These are phyloP conservation scores for Ailurus styani DNA, from an alignment of 2,113 vertebrate genomes.

Conservation along the genomic window DNA sequence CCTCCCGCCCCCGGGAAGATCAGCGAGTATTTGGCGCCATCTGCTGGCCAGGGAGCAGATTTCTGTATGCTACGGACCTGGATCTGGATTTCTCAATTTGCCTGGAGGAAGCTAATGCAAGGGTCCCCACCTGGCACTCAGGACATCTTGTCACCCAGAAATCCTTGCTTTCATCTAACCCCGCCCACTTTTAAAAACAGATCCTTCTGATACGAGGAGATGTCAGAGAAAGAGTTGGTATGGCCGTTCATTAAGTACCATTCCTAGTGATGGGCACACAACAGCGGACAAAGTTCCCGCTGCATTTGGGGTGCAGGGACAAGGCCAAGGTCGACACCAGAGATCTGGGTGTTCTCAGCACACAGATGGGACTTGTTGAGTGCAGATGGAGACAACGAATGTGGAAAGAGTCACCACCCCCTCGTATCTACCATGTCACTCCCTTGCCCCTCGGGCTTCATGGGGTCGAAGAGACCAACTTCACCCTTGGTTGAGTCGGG, in stretches of 20 bases:
- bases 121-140: neutral
- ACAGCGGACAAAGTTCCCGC: neutral
- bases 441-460: neutral
- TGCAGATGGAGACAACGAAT: neutral
- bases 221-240: neutral
- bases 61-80: rapidly evolving
- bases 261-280: rapidly evolving
- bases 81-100: neutral
- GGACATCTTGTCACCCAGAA: neutral
- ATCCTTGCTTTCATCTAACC: neutral
- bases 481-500: neutral
- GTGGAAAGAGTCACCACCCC: neutral
- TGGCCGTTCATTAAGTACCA: neutral
- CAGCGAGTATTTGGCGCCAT: constrained; percentile 15
- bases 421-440: neutral
- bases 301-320: neutral
- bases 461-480: too few species aligned
- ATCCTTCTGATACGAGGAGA: neutral
- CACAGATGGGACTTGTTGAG: neutral
- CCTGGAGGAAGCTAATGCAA: neutral
- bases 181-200: neutral
- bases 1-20: rapidly evolving
- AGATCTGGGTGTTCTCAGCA: neutral
- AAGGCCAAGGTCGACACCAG: neutral
- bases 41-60: neutral